Conservation (phyloP, 1,140 invertebrate species). For the Akabosia matsudoensis region DNA sequence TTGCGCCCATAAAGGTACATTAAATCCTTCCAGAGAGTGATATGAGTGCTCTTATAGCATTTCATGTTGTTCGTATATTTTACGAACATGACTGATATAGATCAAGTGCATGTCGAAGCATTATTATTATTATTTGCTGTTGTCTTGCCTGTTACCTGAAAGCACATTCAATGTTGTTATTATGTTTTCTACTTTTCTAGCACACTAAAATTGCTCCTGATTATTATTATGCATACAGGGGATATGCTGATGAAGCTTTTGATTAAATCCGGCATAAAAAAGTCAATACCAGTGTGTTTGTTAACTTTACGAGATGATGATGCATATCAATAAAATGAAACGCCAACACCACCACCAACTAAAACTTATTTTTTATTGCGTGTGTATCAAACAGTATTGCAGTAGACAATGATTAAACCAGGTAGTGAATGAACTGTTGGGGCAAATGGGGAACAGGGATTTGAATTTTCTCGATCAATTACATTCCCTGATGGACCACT, state of each 20-base stretch:
- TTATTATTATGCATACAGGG: constrained; percentile 2
- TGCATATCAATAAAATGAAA: not conserved
- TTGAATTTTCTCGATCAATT: not conserved
- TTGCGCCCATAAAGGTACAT: not conserved
- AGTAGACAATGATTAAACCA: not conserved
- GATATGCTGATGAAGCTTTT: not conserved
- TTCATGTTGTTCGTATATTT: not conserved
- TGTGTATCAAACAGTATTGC: no score
- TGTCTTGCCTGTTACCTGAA: constrained; percentile 14
- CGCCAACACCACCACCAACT: no score
- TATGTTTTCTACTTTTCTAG: not conserved
- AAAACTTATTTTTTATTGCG: no score
- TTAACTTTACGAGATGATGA: not conserved
- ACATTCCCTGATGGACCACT: constrained; percentile 6
- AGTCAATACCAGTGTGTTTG: not conserved
- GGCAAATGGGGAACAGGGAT: not conserved
- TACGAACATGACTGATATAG: not conserved
- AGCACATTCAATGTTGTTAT: not conserved
- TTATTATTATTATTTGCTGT: constrained; percentile 4
- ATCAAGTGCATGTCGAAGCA: constrained; percentile 11
- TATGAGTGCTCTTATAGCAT: not conserved
- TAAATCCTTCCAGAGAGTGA: not conserved
- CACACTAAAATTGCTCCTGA: not conserved
- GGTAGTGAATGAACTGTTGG: not conserved
- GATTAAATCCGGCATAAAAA: not conserved